Evolutionary conservation across 64 coral and sea anemone species (phyloP), one percentile per base, ranked within the genome.

Genomic region (Exaiptasia diaphana): DNA sequence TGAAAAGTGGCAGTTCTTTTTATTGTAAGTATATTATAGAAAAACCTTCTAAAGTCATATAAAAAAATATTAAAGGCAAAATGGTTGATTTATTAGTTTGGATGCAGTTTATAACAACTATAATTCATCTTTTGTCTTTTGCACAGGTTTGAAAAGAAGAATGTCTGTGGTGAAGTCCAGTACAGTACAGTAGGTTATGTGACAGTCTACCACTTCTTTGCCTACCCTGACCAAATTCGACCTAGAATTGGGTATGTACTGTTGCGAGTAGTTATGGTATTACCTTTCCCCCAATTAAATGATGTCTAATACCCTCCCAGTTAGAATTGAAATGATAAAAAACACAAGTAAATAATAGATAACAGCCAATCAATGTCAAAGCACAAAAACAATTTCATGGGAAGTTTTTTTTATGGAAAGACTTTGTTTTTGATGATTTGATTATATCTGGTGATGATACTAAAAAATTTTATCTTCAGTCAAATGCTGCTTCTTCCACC

Each of bases 401-500:
- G n/a, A n/a, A n/a, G n/a, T n/a, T n/a, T n/a, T n/a, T n/a, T n/a
- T n/a, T n/a, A n/a, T n/a, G n/a, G n/a, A n/a, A n/a, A n/a, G n/a
- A n/a, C n/a, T n/a, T n/a, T n/a, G n/a, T n/a, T n/a, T n/a, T n/a
- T n/a, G n/a, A n/a, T n/a, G n/a, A n/a, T n/a, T n/a, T n/a, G n/a
- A n/a, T n/a, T n/a, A n/a, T n/a, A n/a, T n/a, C n/a, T n/a, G n/a
- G n/a, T n/a, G n/a, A n/a, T n/a, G n/a, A n/a, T n/a, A n/a, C n/a
- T n/a, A n/a, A n/a, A n/a, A n/a, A n/a, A 60, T 31, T 49, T 43
- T 14, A 41, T 87, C 85, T 85, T 27, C 57, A 99, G 95, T 70
- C 95, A 99, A 45, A 88, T 99, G 90, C 60, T 99, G 38, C 80
- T 99, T 73, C 79, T 99, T 82, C 95, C 95, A 82, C 95, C 95